Evolutionary conservation across 1,140 invertebrate genomes (phyloP), one percentile per base, ranked within the genome.

Genomic region (Drosophila triauraria): DNA sequence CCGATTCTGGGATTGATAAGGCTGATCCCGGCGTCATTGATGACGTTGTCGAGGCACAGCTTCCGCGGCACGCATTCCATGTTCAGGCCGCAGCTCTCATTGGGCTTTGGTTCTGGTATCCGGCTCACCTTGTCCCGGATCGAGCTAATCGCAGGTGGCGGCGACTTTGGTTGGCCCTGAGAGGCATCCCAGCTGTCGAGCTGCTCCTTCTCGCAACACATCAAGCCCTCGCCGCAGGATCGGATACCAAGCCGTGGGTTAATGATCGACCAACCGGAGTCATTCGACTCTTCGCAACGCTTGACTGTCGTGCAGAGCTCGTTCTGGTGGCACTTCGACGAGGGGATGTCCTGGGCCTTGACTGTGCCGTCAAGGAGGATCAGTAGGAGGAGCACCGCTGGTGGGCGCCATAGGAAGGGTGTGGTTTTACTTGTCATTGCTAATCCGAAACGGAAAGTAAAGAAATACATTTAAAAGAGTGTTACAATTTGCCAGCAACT

Each of bases 51-150:
- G 4, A 47, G 54, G 32, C 85, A 90, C 3, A 90, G 56, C 27
- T 27, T 72, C 0, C 85, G 58, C 1, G 82, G 86, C 27, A 90
- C 85, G 32, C 85, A 90, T 42, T 90, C 82, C 86, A 72, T 77
- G 17, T 85, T 71, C 2, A 64, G 0, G 43, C 86, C 85, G 38
- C 85, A 90, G 35, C 67, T 85, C 44, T 90, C 75, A 15, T 90
- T 80, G 10, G 38, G 57, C 12, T 57, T 67, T 1, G 65, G 42
- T 8, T 84, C 84, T 23, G 51, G 4, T 3, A 62, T 2, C 6
- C 40, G 32, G 12, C 47, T n/a, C 1, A 42, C 35, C 35, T 67
- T 76, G 32, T 58, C 42, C 8, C 35, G 32, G 7, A 38, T 40
- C 2, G 35, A 12, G 15, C 7, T 27, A 1, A 1, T 20, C 1